Evolutionary conservation across 1,140 invertebrate species (phyloP).

Genomic region (Stegodyphus dumicola): DNA sequence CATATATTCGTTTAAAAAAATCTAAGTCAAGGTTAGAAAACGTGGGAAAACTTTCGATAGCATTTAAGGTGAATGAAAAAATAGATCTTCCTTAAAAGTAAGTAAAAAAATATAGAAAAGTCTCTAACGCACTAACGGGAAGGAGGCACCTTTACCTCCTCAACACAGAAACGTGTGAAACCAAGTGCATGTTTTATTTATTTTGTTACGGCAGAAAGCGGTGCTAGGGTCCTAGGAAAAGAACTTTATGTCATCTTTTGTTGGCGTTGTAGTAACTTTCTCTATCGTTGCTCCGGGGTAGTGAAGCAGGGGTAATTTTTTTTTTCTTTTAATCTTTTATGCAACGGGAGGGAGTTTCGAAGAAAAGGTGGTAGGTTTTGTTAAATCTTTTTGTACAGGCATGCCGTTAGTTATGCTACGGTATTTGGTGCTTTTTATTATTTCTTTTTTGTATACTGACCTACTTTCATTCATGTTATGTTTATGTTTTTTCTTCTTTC

Average conservation of each 20-base stretch:
- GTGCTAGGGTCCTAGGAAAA: not conserved
- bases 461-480: not conserved
- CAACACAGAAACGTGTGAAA: slow-evolving; percentile 35
- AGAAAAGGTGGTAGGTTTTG: too few species aligned
- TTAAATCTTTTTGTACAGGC: too few species aligned
- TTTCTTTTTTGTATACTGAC: not conserved
- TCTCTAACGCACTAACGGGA: not conserved
- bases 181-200: too few species aligned
- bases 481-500: too few species aligned
- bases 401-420: too few species aligned
- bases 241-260: not conserved
- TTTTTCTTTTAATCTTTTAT: not conserved
- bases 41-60: slow-evolving; percentile 52
- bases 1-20: slow-evolving; percentile 12
- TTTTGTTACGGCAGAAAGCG: not conserved
- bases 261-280: slow-evolving; percentile 4
- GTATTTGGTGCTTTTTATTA: too few species aligned
- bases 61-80: slow-evolving; percentile 33
- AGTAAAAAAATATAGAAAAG: too few species aligned
- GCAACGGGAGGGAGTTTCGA: too few species aligned
- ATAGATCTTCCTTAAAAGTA: not conserved
- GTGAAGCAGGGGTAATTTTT: not conserved
- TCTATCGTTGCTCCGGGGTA: not conserved
- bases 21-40: slow-evolving; percentile 48
- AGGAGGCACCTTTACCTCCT: not conserved